A percentile compares a stretch with the other conserved stretches of the same genome.
These are phyloP conservation scores for Antheraea pernyi DNA, from an alignment of 1,140 invertebrate genomes.

Conservation along the genomic window DNA sequence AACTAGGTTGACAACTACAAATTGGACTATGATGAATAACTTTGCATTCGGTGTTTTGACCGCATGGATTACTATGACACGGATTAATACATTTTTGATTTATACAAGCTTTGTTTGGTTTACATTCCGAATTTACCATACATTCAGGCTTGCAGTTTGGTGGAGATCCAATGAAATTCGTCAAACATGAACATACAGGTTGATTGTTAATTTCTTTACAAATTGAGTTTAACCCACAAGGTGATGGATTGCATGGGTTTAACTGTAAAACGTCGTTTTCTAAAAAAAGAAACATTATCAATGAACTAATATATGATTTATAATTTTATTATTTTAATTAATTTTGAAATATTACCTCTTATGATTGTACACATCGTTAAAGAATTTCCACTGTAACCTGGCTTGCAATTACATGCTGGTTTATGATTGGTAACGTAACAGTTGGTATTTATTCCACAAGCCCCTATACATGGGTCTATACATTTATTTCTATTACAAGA, in stretches of 20 bases:
- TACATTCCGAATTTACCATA: slow-evolving; percentile 83
- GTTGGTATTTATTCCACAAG: slow-evolving; percentile 89
- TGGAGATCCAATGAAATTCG: slow-evolving; percentile 80
- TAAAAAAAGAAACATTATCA: slow-evolving; percentile 35
- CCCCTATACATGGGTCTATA: slow-evolving; percentile 88
- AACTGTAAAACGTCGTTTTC: slow-evolving; percentile 42
- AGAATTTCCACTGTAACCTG: slow-evolving; percentile 88
- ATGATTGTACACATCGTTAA: slow-evolving; percentile 81
- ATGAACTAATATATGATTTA: background rate
- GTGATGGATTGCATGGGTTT: slow-evolving; percentile 80
- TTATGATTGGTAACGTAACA: slow-evolving; percentile 90
- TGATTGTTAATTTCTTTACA: slow-evolving; percentile 69
- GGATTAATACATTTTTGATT: slow-evolving; percentile 83
- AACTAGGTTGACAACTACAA: slow-evolving; percentile 79
- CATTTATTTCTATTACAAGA: slow-evolving; percentile 90
- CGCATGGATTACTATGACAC: slow-evolving; percentile 79
- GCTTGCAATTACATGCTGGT: slow-evolving; percentile 87
- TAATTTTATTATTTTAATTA: background rate
- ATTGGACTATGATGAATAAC: slow-evolving; percentile 81
- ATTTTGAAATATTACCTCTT: slow-evolving; percentile 44
- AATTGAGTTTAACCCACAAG: slow-evolving; percentile 61
- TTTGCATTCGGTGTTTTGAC: slow-evolving; percentile 78
- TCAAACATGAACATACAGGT: slow-evolving; percentile 82
- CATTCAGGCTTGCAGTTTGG: slow-evolving; percentile 83
- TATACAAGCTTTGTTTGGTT: slow-evolving; percentile 81